A percentile compares a stretch with the other conserved stretches of the same genome.
Evolutionary conservation across 2,113 vertebrate species (phyloP).

Genomic region (Lates calcarifer): DNA sequence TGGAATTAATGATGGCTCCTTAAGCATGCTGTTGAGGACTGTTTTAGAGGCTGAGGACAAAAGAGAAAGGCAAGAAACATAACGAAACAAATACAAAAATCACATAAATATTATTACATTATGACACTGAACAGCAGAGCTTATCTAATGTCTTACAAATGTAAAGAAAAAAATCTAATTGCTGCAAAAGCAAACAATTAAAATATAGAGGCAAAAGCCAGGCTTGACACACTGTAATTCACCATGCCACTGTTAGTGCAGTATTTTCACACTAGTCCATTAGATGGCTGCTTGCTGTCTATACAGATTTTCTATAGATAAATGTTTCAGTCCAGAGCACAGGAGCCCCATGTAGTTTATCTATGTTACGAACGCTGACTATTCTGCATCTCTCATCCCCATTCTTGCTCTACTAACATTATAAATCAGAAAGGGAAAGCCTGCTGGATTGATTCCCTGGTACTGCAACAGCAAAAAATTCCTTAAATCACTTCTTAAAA

Average conservation of each 20-base stretch:
- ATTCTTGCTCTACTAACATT: conserved; percentile 80
- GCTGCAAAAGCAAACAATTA: neutral
- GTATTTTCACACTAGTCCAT: conserved; percentile 70
- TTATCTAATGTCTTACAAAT: neutral
- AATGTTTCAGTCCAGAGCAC: conserved; percentile 82
- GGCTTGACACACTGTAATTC: conserved; percentile 57
- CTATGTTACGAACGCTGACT: conserved; percentile 80
- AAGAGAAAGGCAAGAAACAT: conserved; percentile 49
- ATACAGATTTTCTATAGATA: conserved; percentile 79
- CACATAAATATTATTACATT: neutral
- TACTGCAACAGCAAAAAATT: conserved; percentile 73
- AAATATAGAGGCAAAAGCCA: conserved; percentile 54
- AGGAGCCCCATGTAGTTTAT: conserved; percentile 80
- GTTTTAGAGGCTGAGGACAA: conserved; percentile 90
- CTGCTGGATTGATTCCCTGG: conserved; percentile 76
- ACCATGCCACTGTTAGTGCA: conserved; percentile 50
- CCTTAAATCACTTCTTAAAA: conserved; percentile 86
- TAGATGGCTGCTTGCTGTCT: conserved; percentile 71
- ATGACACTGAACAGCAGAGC: neutral
- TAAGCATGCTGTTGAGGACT: conserved; percentile 93
- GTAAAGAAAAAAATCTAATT: neutral
- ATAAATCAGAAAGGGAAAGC: conserved; percentile 82
- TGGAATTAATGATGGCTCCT: conserved; percentile 94
- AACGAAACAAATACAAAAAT: conserved; percentile 8
- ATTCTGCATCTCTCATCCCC: conserved; percentile 83